Base-by-base conservation (phyloP, 2,797 vertebrate genomes). In the Clamator glandarius region DNA sequence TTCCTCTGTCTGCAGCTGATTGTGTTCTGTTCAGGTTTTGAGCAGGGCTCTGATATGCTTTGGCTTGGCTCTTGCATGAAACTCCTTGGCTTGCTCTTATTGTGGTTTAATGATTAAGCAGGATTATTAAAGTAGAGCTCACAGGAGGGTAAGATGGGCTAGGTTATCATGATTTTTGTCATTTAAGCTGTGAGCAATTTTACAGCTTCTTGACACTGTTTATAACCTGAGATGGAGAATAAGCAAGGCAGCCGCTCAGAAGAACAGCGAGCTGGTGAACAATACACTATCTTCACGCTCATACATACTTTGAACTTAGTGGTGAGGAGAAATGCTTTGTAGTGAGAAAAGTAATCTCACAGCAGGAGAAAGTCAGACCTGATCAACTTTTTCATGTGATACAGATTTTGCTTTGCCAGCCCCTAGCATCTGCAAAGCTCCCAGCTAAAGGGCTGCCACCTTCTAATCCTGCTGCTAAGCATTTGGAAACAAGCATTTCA, bases 321-420 rank as follows among this genome's bases (percentile, higher is more conserved):
- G 92, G 91, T 90, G 85, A 84, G 91, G 75, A 95, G 87, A 96
- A 96, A 72, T 70, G 92, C 95, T 96, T 95, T 96, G 92, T 97
- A 96, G 96, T 94, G 80, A 93, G 91, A 91, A 97, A 95, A 94
- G 93, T 95, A 96, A 96, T 96, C 95, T 94, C 94, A 88, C 28
- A 9, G 93, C 87, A 90, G 90, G 95, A 80, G 83, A 91, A 72
- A 96, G 93, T 74, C 89, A 84, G 84, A 89, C 92, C 80, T 77
- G 95, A 95, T 93, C 95, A 97, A 96, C 95, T 96, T 96, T 96
- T 94, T 90, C 89, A 93, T 91, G 90, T 91, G 93, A 86, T 92
- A 93, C 88, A 96, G 89, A 93, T 96, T 97, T 91, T 96, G 93
- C 95, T 96, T 92, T 93, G 94, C 92, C 92, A 94, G 83, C 77